Percentiles rank a stretch among this genome's conserved stretches.
Conservation (phyloP, 2,888 invertebrate species). For the Mongoloraphidia duomilia region DNA sequence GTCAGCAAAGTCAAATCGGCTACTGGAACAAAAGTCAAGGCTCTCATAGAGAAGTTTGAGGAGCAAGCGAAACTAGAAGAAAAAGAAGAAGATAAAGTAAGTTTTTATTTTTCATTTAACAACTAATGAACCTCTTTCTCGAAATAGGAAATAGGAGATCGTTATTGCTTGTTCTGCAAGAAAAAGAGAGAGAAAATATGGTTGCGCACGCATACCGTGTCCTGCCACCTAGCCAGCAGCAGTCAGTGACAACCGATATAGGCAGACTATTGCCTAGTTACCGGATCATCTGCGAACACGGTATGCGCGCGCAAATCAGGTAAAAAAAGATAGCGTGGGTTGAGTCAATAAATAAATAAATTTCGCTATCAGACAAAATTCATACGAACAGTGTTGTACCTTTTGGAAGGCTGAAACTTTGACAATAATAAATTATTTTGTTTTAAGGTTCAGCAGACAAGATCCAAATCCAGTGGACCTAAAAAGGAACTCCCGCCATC, state of each 20-base stretch:
- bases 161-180: no score
- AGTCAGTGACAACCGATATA: no score
- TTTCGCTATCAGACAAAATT: background rate
- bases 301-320: no score
- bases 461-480: conserved; percentile 22
- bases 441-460: conserved; percentile 24
- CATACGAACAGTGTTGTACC: background rate
- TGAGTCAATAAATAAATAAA: background rate
- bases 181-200: no score
- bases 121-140: no score
- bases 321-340: no score
- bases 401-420: background rate
- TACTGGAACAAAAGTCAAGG: conserved; percentile 24
- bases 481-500: background rate
- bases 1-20: conserved; percentile 25
- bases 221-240: no score
- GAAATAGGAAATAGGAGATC: no score
- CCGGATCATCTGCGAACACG: no score
- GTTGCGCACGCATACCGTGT: no score
- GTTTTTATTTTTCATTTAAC: background rate
- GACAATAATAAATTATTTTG: background rate
- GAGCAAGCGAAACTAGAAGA: conserved; percentile 16
- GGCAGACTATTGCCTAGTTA: no score
- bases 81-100: conserved; percentile 22
- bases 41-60: conserved; percentile 25